These are phyloP conservation scores for Archips crataeganus DNA, from an alignment of 2,888 invertebrate genomes.

Conservation along the genomic window DNA sequence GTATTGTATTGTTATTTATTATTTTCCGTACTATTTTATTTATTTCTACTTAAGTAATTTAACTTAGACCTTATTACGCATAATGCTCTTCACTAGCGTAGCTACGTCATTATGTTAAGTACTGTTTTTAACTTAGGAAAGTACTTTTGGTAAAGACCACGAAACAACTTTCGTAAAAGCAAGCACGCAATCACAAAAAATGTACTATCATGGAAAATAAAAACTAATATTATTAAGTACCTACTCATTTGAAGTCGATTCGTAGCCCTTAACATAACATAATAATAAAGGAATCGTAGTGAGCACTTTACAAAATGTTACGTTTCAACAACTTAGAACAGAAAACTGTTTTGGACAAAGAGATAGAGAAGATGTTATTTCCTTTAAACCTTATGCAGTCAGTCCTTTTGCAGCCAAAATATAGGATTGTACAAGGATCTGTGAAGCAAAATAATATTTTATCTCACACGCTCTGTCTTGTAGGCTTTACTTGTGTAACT, in stretches of 20 bases:
- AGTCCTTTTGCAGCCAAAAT: constrained; percentile 12
- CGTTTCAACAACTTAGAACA: background rate
- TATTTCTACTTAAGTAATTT: no score
- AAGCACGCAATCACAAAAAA: background rate
- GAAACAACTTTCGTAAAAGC: background rate
- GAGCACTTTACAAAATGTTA: background rate
- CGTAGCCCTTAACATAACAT: background rate
- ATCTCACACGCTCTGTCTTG: background rate
- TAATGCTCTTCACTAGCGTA: background rate
- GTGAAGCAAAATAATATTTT: background rate
- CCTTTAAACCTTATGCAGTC: constrained; percentile 1
- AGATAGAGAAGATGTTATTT: constrained; percentile 1
- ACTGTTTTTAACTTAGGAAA: background rate
- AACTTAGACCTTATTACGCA: no score
- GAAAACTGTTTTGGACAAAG: background rate
- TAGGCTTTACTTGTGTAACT: background rate
- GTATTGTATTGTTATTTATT: no score
- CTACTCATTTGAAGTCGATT: background rate
- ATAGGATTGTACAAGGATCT: background rate
- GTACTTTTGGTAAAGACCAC: background rate
- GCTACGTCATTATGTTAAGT: background rate
- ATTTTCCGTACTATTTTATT: no score
- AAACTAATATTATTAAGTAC: background rate
- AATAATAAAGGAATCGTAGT: background rate
- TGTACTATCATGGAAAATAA: background rate